Evolutionary conservation across 2,797 vertebrate species (phyloP).

Genomic region (Myoxocephalus aenaeus): DNA sequence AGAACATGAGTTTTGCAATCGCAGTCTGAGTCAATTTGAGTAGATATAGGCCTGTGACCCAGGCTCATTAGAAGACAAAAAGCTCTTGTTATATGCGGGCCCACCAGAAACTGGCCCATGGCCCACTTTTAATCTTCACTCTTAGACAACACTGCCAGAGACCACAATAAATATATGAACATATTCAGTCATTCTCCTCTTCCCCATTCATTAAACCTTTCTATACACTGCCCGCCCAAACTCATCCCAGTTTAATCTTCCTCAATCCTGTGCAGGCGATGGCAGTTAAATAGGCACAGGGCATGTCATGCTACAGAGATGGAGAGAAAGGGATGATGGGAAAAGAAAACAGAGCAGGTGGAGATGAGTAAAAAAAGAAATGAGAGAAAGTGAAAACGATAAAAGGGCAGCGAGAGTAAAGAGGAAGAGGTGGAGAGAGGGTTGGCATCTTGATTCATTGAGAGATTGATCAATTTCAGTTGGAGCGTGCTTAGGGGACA

Average conservation of each 20-base stretch:
- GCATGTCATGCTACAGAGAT: constrained; percentile 7
- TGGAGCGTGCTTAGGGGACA: constrained; percentile 45
- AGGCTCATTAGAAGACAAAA: constrained; percentile 50
- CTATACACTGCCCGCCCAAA: constrained; percentile 16
- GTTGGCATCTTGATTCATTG: constrained; percentile 51
- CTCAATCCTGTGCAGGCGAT: constrained; percentile 28
- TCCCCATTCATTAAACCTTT: constrained; percentile 35
- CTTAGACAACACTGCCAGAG: constrained; percentile 37
- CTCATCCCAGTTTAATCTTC: constrained; percentile 25
- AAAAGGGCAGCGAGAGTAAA: not conserved
- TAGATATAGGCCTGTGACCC: constrained; percentile 37
- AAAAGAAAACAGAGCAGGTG: constrained; percentile 7
- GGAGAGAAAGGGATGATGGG: not conserved
- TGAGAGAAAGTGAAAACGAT: constrained; percentile 20
- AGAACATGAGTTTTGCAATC: constrained; percentile 44
- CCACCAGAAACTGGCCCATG: constrained; percentile 48
- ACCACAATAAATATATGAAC: constrained; percentile 27
- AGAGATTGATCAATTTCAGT: constrained; percentile 57
- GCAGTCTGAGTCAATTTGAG: constrained; percentile 27
- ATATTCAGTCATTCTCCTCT: constrained; percentile 15
- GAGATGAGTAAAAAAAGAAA: constrained; percentile 15
- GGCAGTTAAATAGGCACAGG: constrained; percentile 41
- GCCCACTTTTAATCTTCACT: constrained; percentile 58
- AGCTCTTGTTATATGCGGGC: constrained; percentile 39
- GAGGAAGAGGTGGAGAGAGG: constrained; percentile 4